Evolutionary conservation across 2,888 invertebrate species (phyloP), one percentile per base, ranked within the genome.

Genomic region (Agrotis clavis): DNA sequence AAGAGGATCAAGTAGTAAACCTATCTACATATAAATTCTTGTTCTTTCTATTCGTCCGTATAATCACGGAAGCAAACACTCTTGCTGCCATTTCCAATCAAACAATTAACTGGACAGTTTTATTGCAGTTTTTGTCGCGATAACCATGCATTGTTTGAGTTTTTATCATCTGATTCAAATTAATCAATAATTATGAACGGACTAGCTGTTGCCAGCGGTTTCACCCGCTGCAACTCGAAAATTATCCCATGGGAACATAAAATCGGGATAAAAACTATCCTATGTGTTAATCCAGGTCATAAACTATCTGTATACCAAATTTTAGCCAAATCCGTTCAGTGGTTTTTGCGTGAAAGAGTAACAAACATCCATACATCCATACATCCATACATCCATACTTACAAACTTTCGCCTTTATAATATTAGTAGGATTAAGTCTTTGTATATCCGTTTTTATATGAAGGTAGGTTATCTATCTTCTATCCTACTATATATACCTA

Each of bases 351-450:
- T n/a, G n/a, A n/a, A n/a, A n/a, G n/a, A n/a, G n/a, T n/a, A n/a
- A n/a, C n/a, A n/a, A n/a, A n/a, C n/a, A n/a, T n/a, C n/a, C n/a
- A n/a, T n/a, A n/a, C n/a, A n/a, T n/a, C n/a, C n/a, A n/a, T n/a
- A n/a, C n/a, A n/a, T n/a, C n/a, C n/a, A n/a, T n/a, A n/a, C n/a
- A n/a, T n/a, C n/a, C n/a, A n/a, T n/a, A n/a, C n/a, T n/a, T n/a
- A n/a, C n/a, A n/a, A n/a, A n/a, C n/a, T n/a, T n/a, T n/a, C n/a
- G n/a, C n/a, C n/a, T n/a, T n/a, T n/a, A n/a, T n/a, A n/a, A n/a
- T n/a, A n/a, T n/a, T n/a, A n/a, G n/a, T n/a, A n/a, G n/a, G n/a
- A 79, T 60, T 79, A 75, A 19, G 13, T 54, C 48, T 53, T 71
- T 71, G 51, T 71, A 45, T 19, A 35, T 51, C 56, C 1, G 14